Base-by-base conservation (phyloP, 2,797 vertebrate genomes). In the Neomorphus geoffroyi region DNA sequence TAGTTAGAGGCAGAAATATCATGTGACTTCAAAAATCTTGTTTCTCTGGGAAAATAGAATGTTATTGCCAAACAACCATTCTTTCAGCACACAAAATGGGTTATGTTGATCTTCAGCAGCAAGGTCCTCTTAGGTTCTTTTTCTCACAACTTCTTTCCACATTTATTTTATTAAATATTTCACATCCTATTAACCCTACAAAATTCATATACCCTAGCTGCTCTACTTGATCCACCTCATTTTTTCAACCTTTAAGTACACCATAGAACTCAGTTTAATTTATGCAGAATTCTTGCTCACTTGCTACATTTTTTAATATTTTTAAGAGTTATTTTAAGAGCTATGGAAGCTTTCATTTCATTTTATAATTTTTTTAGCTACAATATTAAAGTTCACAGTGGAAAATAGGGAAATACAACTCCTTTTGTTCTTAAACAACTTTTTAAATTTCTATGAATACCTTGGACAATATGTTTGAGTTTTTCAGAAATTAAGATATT, bases 341-440 rank as follows among this genome's bases (percentile, higher is more conserved):
- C 46, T 53, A 43, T 3, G 4, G 24, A 79, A 72, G 60, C 61
- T 33, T 81, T 64, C 7, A 33, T 53, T 46, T 69, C 9, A 24
- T 64, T 27, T 62, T 61, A 45, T 46, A 24, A 9, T 23, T 4
- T 37, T 64, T 78, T 62, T 27, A 64, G 6, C 10, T 48, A 56
- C 0, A 1, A 64, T 19, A n/a, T 23, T 82, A 15, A 32, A 12
- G 7, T 21, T 21, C 15, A 18, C 1, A 33, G 6, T 1, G 3
- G 48, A 53, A 57, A 82, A 75, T 28, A 3, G 17, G 18, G 9
- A 79, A 72, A 54, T 4, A 39, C 1, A n/a, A 48, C 32, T 79
- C 23, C 6, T 18, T 53, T 45, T 75, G 5, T 33, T 74, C 77
- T 26, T n/a, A 16, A 83, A 69, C 6, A 46, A 11, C 5, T 78